phyloP scores from a whole-genome alignment of 2,797 vertebrate species.

The Sorex maritimensis region DNA sequence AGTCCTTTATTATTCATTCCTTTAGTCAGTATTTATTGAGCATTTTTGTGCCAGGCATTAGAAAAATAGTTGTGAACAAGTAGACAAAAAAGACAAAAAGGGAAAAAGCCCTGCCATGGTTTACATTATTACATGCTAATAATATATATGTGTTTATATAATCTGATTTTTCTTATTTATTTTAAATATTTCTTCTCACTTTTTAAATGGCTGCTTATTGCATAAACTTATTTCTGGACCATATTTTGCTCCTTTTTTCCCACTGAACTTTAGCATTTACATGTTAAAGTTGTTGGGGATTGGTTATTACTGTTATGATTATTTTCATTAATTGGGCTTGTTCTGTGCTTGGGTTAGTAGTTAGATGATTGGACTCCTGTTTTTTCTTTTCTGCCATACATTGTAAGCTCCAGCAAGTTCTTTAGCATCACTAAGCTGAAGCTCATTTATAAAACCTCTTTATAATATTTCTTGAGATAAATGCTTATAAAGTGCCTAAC shows the following conservation, averaged over 20 bases:
- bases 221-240: conserved; percentile 31
- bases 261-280: background rate
- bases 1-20: no score
- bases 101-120: background rate
- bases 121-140: background rate
- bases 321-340: background rate
- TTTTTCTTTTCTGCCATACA: conserved; percentile 46
- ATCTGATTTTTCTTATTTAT: conserved; percentile 44
- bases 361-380: background rate
- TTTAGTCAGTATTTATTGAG: background rate
- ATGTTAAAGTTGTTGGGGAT: background rate
- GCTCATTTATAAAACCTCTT: conserved; percentile 10
- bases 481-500: background rate
- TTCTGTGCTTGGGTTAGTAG: background rate
- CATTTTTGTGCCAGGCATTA: background rate
- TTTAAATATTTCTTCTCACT: background rate
- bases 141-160: background rate
- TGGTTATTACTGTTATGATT: background rate
- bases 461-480: conserved; percentile 27
- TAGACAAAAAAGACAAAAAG: background rate
- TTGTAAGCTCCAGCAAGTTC: background rate
- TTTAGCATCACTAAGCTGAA: conserved; percentile 40
- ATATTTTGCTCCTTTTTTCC: conserved; percentile 14
- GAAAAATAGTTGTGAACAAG: conserved; percentile 13
- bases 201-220: background rate